Evolutionary conservation across 2,888 invertebrate genomes (phyloP), one percentile per base, ranked within the genome.

Genomic region (Tanypteryx hageni): DNA sequence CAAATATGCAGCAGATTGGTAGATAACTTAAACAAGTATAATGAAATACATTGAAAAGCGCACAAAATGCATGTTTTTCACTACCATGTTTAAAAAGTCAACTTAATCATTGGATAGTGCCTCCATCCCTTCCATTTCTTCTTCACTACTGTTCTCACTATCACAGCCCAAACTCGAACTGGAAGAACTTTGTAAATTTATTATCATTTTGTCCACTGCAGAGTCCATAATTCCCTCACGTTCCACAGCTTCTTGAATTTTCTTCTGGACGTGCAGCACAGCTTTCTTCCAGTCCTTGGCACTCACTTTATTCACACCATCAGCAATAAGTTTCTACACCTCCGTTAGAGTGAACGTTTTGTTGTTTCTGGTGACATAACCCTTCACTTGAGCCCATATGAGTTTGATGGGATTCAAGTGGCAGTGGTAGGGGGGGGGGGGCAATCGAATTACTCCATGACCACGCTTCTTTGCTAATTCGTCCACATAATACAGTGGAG

Each of bases 341-440:
- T 93, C 92, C 18, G 57, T 59, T 13, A 93, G 27, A 31, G 44
- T 92, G 81, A 92, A 92, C 5, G 68, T 85, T 68, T 27, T 93
- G 31, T 93, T 93, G 5, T 92, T 92, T n/a, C 86, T 14, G 18
- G 85, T 92, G 13, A 93, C 92, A 83, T 93, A 92, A 0, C 92
- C 83, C 92, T 93, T 93, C 14, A 93, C 89, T 56, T 92, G 85
- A n/a, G 92, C 93, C 93, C 93, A 93, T n/a, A 93, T 92, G 14
- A 93, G 56, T 68, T 93, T 93, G 18, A 93, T 93, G 2, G 93
- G 92, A 61, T 93, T 93, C 14, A 93, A 92, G 22, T 93, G 76
- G 59, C 93, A 93, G 76, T 93, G 93, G 22, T 93, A 93, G 8
- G 92, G 93, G n/a, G n/a, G n/a, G n/a, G n/a, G n/a, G 76, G 93